Percentiles rank a stretch among this genome's conserved stretches.
Evolutionary conservation across 1,140 invertebrate species (phyloP).

Genomic region (Reticulitermes speratus): DNA sequence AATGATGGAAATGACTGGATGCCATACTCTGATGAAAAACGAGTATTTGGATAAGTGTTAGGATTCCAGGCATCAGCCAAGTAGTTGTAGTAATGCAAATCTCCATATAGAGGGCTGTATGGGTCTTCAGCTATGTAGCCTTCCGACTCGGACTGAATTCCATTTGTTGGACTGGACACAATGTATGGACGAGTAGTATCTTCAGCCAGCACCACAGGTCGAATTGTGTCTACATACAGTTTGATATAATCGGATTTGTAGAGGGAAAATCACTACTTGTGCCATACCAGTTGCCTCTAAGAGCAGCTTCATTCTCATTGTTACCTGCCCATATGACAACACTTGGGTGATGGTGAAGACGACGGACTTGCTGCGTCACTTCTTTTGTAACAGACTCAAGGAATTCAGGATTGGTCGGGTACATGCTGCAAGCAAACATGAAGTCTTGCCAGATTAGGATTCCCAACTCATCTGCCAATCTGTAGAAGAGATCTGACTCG

Average conservation of each 20-base stretch:
- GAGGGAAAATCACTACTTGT: conserved; percentile 55
- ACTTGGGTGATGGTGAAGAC: conserved; percentile 86
- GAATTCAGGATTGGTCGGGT: conserved; percentile 76
- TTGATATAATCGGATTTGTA: conserved; percentile 82
- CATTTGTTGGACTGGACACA: conserved; percentile 92
- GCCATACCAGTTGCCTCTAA: conserved; percentile 80
- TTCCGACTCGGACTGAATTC: conserved; percentile 69
- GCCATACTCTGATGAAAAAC: conserved; percentile 95
- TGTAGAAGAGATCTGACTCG: conserved; percentile 89
- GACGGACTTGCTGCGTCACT: conserved; percentile 77
- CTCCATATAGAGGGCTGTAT: conserved; percentile 77
- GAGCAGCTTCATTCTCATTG: conserved; percentile 95
- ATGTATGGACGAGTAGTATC: conserved; percentile 69
- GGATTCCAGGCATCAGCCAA: conserved; percentile 76
- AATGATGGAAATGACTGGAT: conserved; percentile 84
- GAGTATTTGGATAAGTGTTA: conserved; percentile 70
- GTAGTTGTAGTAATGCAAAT: conserved; percentile 95
- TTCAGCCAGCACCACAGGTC: conserved; percentile 60
- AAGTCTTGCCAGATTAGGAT: conserved; percentile 92
- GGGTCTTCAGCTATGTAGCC: conserved; percentile 75
- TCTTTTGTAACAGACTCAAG: conserved; percentile 73
- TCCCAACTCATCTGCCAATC: conserved; percentile 71
- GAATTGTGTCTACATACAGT: conserved; percentile 81
- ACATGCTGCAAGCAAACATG: conserved; percentile 97
- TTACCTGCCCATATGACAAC: conserved; percentile 92